phyloP scores from a whole-genome alignment of 2,888 invertebrate species.

The Rhimphoctona megacephalus region DNA sequence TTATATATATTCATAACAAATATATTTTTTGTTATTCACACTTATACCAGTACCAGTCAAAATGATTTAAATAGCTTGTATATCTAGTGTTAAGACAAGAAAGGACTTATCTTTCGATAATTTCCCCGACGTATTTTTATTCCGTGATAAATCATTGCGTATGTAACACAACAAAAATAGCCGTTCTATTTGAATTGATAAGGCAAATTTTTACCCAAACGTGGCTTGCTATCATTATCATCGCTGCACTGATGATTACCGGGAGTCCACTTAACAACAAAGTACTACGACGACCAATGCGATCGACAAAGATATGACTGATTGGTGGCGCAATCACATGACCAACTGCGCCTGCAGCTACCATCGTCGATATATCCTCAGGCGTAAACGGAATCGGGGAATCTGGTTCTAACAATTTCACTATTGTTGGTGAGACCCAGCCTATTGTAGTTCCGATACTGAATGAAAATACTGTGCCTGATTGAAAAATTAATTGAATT shows the following conservation, averaged over 20 bases:
- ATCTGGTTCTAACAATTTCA: conserved; percentile 72
- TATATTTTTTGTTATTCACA: no score
- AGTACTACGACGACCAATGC: conserved; percentile 74
- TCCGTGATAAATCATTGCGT: neutral
- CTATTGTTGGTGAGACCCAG: conserved; percentile 76
- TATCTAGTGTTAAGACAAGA: neutral
- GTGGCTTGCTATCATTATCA: conserved; percentile 72
- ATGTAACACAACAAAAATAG: neutral
- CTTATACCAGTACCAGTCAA: no score
- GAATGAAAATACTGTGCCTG: conserved; percentile 69
- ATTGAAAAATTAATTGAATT: conserved; percentile 9
- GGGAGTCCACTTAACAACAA: conserved; percentile 74
- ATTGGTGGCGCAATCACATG: conserved; percentile 72
- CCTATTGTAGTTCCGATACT: conserved; percentile 73
- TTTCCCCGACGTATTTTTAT: neutral
- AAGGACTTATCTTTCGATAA: neutral
- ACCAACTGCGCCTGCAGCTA: conserved; percentile 72
- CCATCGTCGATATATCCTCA: conserved; percentile 74
- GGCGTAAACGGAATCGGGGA: conserved; percentile 72
- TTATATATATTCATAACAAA: no score
- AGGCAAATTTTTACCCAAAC: conserved; percentile 71
- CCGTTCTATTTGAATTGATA: neutral
- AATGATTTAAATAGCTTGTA: no score
- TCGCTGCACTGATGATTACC: conserved; percentile 71
- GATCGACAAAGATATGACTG: conserved; percentile 72